Evolutionary conservation across 2,888 invertebrate genomes (phyloP).

Genomic region (Eueremaeus valkanovi): DNA sequence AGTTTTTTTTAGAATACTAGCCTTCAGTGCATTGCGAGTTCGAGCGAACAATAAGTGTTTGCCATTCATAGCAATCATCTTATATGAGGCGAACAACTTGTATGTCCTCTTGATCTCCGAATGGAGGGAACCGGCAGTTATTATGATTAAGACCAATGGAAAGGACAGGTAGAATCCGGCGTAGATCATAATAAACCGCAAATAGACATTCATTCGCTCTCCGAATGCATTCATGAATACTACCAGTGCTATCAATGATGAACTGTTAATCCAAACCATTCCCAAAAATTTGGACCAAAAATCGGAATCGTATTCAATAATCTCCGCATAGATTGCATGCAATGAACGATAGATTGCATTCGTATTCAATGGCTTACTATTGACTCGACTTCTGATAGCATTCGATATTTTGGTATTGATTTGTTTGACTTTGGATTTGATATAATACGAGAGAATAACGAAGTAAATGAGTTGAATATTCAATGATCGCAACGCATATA

Average conservation of each 20-base stretch:
- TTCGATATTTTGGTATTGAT: not conserved
- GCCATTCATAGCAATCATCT: not conserved
- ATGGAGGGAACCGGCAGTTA: not conserved
- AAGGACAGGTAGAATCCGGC: not conserved
- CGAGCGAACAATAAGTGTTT: not conserved
- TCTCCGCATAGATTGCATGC: too few relatives aligned
- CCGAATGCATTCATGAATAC: not conserved
- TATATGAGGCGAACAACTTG: not conserved
- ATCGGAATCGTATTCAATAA: not conserved
- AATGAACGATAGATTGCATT: not conserved
- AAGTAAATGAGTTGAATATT: constrained; percentile 27
- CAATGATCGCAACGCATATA: not conserved
- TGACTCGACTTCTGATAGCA: not conserved
- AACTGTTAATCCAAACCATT: not conserved
- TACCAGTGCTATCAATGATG: not conserved
- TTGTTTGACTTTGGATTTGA: constrained; percentile 5
- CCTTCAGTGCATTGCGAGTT: not conserved
- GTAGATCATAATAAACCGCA: not conserved
- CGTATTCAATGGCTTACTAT: not conserved
- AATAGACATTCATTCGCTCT: not conserved
- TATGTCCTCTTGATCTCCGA: not conserved
- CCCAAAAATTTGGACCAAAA: not conserved
- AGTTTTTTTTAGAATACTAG: too few relatives aligned
- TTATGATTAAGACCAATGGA: not conserved
- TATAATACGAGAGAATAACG: constrained; percentile 18